phyloP scores from a whole-genome alignment of 1,140 invertebrate species.

The Drosophila serrata region DNA sequence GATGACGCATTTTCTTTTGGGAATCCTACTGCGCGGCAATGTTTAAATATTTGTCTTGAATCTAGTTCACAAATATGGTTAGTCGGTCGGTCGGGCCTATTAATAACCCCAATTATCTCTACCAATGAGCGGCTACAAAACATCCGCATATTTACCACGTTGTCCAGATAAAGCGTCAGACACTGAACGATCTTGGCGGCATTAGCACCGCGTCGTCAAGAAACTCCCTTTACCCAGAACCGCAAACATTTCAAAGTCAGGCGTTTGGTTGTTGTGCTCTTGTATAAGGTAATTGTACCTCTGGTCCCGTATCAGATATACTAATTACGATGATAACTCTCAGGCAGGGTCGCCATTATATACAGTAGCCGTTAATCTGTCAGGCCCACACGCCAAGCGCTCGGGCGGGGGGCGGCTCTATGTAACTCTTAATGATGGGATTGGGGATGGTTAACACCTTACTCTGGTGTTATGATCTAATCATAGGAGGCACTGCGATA shows the following conservation, averaged over 20 bases:
- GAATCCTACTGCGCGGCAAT: slow-evolving; percentile 2
- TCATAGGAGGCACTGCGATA: slow-evolving; percentile 6
- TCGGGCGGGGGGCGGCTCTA: background rate
- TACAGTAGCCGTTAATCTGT: slow-evolving; percentile 26
- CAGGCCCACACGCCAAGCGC: slow-evolving; percentile 15
- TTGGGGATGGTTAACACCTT: slow-evolving; percentile 41
- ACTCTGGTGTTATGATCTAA: slow-evolving; percentile 6
- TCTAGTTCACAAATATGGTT: slow-evolving; percentile 49
- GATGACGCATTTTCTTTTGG: slow-evolving; percentile 6
- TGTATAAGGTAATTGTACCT: slow-evolving; percentile 17
- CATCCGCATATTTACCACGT: slow-evolving; percentile 41
- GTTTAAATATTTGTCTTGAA: slow-evolving; percentile 33
- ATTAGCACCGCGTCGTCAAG: slow-evolving; percentile 3
- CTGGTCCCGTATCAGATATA: slow-evolving; percentile 13
- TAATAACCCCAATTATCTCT: slow-evolving; percentile 39
- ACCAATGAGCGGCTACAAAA: slow-evolving; percentile 23
- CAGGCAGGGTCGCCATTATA: slow-evolving; percentile 19
- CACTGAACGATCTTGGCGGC: slow-evolving; percentile 32
- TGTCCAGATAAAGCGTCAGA: slow-evolving; percentile 30
- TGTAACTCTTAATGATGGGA: slow-evolving; percentile 16
- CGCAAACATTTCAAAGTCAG: slow-evolving; percentile 43
- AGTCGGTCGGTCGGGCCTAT: slow-evolving; percentile 16
- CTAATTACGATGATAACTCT: slow-evolving; percentile 36
- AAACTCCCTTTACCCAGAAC: slow-evolving; percentile 39
- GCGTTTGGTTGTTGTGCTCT: slow-evolving; percentile 5